phyloP scores from a whole-genome alignment of 2,797 vertebrate species.

The Arrhamphus sclerolepis region DNA sequence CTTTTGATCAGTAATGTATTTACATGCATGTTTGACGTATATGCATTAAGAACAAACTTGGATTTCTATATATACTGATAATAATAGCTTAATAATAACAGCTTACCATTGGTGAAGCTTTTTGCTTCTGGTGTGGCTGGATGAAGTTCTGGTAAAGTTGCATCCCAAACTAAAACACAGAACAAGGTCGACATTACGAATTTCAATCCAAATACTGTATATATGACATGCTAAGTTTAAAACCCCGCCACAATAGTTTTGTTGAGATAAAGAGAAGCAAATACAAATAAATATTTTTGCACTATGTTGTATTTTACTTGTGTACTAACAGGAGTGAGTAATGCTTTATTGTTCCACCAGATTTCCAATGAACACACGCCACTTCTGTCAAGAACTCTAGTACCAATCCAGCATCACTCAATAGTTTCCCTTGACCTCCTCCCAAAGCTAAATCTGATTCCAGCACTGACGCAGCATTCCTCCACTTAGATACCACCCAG shows the following conservation, averaged over 20 bases:
- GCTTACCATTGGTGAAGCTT: slow-evolving; percentile 91
- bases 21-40: too few relatives aligned
- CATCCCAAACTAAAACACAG: slow-evolving; percentile 89
- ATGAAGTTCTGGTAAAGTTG: slow-evolving; percentile 96
- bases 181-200: slow-evolving; percentile 11
- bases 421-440: slow-evolving; percentile 57
- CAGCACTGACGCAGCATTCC: slow-evolving; percentile 61
- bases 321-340: slow-evolving; percentile 33
- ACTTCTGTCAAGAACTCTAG: slow-evolving; percentile 50
- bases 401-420: slow-evolving; percentile 60
- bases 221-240: slow-evolving; percentile 3
- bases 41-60: too few relatives aligned
- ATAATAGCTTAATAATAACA: not conserved
- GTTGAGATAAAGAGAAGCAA: slow-evolving; percentile 1
- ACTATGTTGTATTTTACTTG: slow-evolving; percentile 34
- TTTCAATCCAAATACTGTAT: slow-evolving; percentile 11
- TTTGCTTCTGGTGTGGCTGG: slow-evolving; percentile 92
- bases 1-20: too few relatives aligned
- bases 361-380: slow-evolving; percentile 62
- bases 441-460: slow-evolving; percentile 62
- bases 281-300: slow-evolving; percentile 13
- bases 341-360: slow-evolving; percentile 40
- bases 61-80: not conserved
- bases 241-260: not conserved
- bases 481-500: slow-evolving; percentile 47